Base-by-base conservation (phyloP, 2,797 vertebrate species). In the Coccyzus lansbergi region DNA sequence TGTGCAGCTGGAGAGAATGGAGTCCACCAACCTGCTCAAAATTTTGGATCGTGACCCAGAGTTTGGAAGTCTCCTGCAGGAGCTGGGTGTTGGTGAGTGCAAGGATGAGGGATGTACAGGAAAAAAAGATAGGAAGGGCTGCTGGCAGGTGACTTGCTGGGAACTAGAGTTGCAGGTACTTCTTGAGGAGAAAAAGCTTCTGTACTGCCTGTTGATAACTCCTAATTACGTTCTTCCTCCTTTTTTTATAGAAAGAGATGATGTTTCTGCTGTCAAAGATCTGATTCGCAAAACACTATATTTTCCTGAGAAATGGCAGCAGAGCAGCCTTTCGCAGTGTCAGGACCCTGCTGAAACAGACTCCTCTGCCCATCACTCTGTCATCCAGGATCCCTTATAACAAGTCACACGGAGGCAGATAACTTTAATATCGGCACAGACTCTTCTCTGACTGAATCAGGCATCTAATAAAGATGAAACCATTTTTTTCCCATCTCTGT, bases 1-100 rank as follows among this genome's bases (percentile, higher is more conserved):
- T 92, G 99, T 99, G 84, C 97, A 98, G 92, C 98, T 99, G 89
- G 99, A 99, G 97, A 98, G 98, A 60, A 99, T 99, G 98, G 99
- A 99, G 94, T 99, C 99, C 85, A 99, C 98, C 31, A 99, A 99
- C 95, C 97, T 99, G 69, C 55, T 99, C 77, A 98, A 98, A 44
- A 96, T 99, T 34, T 97, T 99, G 93, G 98, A 99, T 68, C 93
- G 98, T 80, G 98, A 98, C 64, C 97, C 98, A 0, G 98, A 98
- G 81, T 99, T 98, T 93, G 97, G 21, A 58, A 74, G 26, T 38
- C 98, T 98, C 15, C 97, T 99, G 90, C 92, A 94, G 88, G 79
- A 95, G 59, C 98, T 99, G 83, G 98, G 98, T 79, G 88, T 99
- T 62, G 98, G 99, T 99, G 93, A 98, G 99, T 83, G 31, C 36